phyloP scores from a whole-genome alignment of 2,888 invertebrate genomes.

The Chalcosyrphus nemorum region DNA sequence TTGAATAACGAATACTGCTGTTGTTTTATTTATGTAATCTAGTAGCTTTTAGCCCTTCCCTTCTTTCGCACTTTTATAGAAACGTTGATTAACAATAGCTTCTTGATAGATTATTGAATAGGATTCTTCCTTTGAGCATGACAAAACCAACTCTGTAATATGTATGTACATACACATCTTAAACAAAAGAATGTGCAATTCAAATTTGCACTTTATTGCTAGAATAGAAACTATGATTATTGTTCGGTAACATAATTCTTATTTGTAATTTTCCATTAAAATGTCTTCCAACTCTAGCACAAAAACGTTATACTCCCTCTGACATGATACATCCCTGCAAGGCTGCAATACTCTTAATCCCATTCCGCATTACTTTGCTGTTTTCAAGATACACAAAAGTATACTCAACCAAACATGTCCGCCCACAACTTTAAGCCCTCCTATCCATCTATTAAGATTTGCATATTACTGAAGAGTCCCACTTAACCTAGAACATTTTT shows the following conservation, averaged over 20 bases:
- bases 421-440: conserved; percentile 8
- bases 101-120: too few species aligned
- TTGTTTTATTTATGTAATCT: too few species aligned
- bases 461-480: conserved; percentile 51
- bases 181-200: too few species aligned
- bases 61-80: too few species aligned
- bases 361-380: conserved; percentile 44
- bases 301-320: background rate
- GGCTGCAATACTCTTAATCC: conserved; percentile 45
- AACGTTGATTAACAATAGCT: too few species aligned
- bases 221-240: too few species aligned
- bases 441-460: conserved; percentile 43
- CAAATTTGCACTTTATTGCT: too few species aligned
- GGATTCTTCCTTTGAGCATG: too few species aligned
- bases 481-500: conserved; percentile 55
- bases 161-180: too few species aligned
- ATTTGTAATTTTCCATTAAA: background rate
- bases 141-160: too few species aligned
- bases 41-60: too few species aligned
- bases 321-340: conserved; percentile 35
- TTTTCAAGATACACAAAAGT: conserved; percentile 32
- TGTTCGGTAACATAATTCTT: background rate
- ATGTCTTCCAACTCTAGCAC: background rate
- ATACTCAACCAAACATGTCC: conserved; percentile 35
- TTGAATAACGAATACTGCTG: too few species aligned